These are phyloP conservation scores for Nyctibius bracteatus DNA, from an alignment of 2,113 vertebrate species.

Conservation along the genomic window DNA sequence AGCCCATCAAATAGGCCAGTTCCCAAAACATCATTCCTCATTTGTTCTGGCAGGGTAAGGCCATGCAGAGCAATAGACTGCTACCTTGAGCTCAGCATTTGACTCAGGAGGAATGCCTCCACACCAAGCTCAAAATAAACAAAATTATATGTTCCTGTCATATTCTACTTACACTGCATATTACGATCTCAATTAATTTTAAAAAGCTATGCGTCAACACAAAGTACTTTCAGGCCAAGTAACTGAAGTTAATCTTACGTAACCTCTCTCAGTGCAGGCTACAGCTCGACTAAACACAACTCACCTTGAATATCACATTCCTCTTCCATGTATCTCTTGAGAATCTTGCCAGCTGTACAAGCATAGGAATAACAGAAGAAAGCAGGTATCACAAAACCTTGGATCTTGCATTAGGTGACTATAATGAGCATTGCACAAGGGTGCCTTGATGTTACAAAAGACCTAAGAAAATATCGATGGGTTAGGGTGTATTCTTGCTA, in stretches of 20 bases:
- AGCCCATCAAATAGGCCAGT: not conserved
- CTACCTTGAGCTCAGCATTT: not conserved
- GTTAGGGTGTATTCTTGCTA: not conserved
- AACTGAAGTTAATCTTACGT: not conserved
- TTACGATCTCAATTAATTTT: not conserved
- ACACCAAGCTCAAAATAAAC: not conserved
- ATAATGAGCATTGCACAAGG: not conserved
- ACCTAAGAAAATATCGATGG: not conserved
- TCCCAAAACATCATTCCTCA: not conserved
- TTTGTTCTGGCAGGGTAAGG: not conserved
- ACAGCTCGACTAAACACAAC: not conserved
- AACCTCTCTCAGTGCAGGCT: not conserved
- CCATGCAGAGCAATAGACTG: not conserved
- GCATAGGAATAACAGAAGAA: slow-evolving; percentile 31
- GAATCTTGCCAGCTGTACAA: slow-evolving; percentile 28
- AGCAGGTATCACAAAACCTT: not conserved
- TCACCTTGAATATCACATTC: not conserved
- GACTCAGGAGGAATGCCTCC: not conserved
- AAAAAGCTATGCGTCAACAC: not conserved
- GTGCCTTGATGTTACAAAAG: slow-evolving; percentile 21
- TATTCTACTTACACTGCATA: not conserved
- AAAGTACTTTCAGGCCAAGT: not conserved
- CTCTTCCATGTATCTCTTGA: not conserved
- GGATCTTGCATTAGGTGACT: not conserved
- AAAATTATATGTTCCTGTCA: not conserved